Evolutionary conservation across 2,888 invertebrate genomes (phyloP).

Genomic region (Drosophila gaucha): DNA sequence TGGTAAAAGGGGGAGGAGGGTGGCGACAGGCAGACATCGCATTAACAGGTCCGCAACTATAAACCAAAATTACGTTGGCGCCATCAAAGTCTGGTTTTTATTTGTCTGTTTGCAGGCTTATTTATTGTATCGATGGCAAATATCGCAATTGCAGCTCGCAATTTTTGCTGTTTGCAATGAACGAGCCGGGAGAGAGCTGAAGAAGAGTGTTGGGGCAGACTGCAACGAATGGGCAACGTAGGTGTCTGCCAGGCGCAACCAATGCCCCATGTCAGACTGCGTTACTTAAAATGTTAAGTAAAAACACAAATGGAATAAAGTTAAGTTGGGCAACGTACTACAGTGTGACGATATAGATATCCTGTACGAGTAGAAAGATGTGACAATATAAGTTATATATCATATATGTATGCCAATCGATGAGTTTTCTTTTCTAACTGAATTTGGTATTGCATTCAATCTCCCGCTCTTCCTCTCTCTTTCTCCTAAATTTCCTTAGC

Average conservation of each 20-base stretch:
- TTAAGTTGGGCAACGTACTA: background rate
- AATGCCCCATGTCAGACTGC: slow-evolving; percentile 39
- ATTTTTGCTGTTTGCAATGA: slow-evolving; percentile 22
- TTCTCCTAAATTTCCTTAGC: no score
- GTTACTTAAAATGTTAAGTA: slow-evolving; percentile 32
- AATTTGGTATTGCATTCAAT: no score
- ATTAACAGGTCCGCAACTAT: slow-evolving; percentile 75
- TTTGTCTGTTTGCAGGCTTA: slow-evolving; percentile 58
- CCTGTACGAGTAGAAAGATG: background rate
- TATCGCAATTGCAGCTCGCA: slow-evolving; percentile 46
- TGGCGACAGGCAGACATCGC: slow-evolving; percentile 51
- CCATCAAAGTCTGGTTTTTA: slow-evolving; percentile 60
- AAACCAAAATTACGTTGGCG: slow-evolving; percentile 70
- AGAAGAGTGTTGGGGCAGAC: background rate
- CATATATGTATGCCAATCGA: no score
- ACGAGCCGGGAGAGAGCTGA: background rate
- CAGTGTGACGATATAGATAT: background rate
- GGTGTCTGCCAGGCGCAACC: slow-evolving; percentile 14
- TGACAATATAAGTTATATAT: no score
- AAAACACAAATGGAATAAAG: background rate
- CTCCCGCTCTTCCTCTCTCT: background rate
- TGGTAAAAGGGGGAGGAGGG: slow-evolving; percentile 6
- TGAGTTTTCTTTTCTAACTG: no score
- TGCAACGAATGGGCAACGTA: slow-evolving; percentile 15
- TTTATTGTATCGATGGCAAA: slow-evolving; percentile 75